Evolutionary conservation across 2,888 invertebrate species (phyloP), one percentile per base, ranked within the genome.

Genomic region (Caenorhabditis becei): DNA sequence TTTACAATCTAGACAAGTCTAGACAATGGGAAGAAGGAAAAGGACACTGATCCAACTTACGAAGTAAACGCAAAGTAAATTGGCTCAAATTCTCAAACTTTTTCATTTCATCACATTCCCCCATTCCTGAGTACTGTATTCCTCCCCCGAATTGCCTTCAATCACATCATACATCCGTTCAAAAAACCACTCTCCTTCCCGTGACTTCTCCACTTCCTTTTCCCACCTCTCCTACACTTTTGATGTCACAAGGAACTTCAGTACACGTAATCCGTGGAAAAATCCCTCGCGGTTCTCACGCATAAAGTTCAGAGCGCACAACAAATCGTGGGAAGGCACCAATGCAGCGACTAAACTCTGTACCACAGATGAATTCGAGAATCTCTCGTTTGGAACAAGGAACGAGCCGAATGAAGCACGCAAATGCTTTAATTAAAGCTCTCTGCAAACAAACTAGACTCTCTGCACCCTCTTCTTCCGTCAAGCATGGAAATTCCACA

Each of bases 221-320:
- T n/a, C 26, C 28, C 54, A 28, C 18, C n/a, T n/a, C n/a, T n/a
- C n/a, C 41, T 41, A 10, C 41, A 41, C 41, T 41, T 47, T 47
- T 20, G 18, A 47, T 47, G 47, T 47, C 47, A 47, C 20, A 47
- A 47, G 47, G 47, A 47, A 47, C 47, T 47, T 47, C 47, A 47
- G 18, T 18, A 3, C 47, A 18, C 47, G 47, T 47, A 47, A 47
- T 47, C 8, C 47, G 47, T 47, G 56, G 26, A 28, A 54, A 54
- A 56, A 35, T 24, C 56, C n/a, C 56, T 16, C n/a, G 20, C 7
- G n/a, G n/a, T 56, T 56, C 56, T 32, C 56, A 56, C 56, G 56
- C 56, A 56, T 56, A 56, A 56, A 56, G 32, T 56, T 32, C 56
- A 32, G 28, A 32, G 20, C 28, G 18, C n/a, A 32, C 7, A 5